These are phyloP conservation scores for Gymnoscopelus microlampas DNA, from an alignment of 2,797 vertebrate species.

Conservation along the genomic window DNA sequence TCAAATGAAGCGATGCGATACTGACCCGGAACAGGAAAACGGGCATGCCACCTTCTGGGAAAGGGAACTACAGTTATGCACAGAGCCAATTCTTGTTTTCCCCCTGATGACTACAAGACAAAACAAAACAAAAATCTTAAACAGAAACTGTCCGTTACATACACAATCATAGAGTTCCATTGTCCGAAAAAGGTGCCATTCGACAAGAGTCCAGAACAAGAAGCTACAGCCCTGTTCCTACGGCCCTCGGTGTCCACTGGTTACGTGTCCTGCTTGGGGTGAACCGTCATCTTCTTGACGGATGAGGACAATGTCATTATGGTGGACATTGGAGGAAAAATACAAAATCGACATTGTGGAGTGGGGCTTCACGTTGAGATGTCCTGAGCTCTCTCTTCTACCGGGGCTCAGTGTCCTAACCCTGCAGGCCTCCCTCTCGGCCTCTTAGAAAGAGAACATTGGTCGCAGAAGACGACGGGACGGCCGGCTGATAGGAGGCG, in stretches of 20 bases:
- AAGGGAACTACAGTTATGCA: too few relatives aligned
- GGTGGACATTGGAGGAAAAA: constrained; percentile 54
- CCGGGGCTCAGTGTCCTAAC: neutral
- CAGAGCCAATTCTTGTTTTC: too few relatives aligned
- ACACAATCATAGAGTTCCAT: constrained; percentile 64
- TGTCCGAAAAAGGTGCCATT: constrained; percentile 69
- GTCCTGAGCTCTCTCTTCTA: constrained; percentile 19
- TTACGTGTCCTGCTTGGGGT: constrained; percentile 41
- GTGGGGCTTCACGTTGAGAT: constrained; percentile 15
- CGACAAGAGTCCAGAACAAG: constrained; percentile 58
- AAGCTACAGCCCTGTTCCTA: neutral
- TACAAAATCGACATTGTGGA: constrained; percentile 35
- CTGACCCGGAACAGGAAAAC: too few relatives aligned
- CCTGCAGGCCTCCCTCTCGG: constrained; percentile 1
- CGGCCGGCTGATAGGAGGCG: constrained; percentile 41
- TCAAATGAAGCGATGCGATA: too few relatives aligned
- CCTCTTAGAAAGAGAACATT: constrained; percentile 36
- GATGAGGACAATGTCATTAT: constrained; percentile 39
- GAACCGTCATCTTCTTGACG: constrained; percentile 35
- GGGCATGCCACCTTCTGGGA: too few relatives aligned
- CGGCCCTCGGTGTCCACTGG: constrained; percentile 50
- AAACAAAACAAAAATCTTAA: constrained; percentile 63
- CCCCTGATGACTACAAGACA: constrained; percentile 64
- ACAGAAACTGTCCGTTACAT: constrained; percentile 72
- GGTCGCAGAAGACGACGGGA: neutral